Evolutionary conservation across 2,888 invertebrate genomes (phyloP), one percentile per base, ranked within the genome.

Genomic region (Portevinia maculata): DNA sequence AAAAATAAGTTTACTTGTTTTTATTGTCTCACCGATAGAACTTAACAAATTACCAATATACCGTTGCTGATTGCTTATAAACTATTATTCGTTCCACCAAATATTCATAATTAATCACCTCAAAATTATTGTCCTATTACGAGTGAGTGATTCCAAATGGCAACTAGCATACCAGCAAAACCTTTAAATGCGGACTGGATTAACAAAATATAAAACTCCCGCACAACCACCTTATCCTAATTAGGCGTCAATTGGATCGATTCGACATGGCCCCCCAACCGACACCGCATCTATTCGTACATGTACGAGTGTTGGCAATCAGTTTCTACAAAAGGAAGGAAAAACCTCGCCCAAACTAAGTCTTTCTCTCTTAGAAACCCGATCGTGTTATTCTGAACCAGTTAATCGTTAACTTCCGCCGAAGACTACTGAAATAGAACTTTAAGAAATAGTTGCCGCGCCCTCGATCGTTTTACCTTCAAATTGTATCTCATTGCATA

Each of bases 361-460:
- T 52, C 57, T n/a, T n/a, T n/a, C n/a, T n/a, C n/a, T n/a, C n/a
- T n/a, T n/a, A n/a, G 62, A 74, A 79, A 69, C 37, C 28, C 67
- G 57, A 79, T 74, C 69, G 48, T 70, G 52, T 65, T 70, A 13
- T 62, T 74, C 57, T 62, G 65, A 75, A 65, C 65, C 59, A 81
- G 75, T 81, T 81, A 59, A 81, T 62, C 44, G 57, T 60, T 73
- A 13, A 81, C 81, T 81, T 81, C 81, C 81, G 81, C 65, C 59
- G 48, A 48, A 53, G 44, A 44, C 44, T 21, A 44, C 19, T 44
- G 19, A 7, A 39, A 7, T 7, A 7, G 7, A 24, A 24, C 24
- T 24, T 3, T 24, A 3, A 24, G 24, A 24, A 24, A 3, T 2
- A 24, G 24, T 13, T 13, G 2, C 15, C 11, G 9, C 19, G 1